phyloP scores from a whole-genome alignment of 64 coral and sea anemone species.

The Stichodactyla mertensii region DNA sequence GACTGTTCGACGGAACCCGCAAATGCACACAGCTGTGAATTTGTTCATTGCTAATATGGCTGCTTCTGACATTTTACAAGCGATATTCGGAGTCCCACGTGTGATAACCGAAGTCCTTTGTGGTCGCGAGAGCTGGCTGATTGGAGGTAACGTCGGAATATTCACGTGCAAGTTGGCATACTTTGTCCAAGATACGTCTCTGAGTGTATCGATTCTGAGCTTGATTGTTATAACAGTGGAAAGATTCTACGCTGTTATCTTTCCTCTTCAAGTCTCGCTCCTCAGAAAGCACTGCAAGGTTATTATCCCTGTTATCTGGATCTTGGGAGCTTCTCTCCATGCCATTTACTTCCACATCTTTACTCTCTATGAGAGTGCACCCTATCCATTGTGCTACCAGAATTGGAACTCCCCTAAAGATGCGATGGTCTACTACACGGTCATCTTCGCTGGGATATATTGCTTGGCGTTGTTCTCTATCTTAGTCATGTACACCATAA shows the following conservation, averaged over 20 bases:
- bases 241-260: conserved; percentile 69
- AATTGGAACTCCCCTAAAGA: neutral
- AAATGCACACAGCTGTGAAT: conserved; percentile 16
- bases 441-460: conserved; percentile 6
- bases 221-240: conserved; percentile 59
- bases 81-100: conserved; percentile 4
- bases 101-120: conserved; percentile 1
- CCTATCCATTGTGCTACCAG: conserved; percentile 4
- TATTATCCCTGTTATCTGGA: conserved; percentile 18
- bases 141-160: conserved; percentile 20
- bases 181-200: conserved; percentile 57
- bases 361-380: neutral
- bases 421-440: conserved; percentile 8
- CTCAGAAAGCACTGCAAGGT: conserved; percentile 17
- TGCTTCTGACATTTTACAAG: conserved; percentile 6
- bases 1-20: neutral
- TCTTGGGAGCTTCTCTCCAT: conserved; percentile 11
- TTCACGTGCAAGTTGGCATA: conserved; percentile 35
- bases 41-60: conserved; percentile 29
- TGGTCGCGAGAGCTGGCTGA: conserved; percentile 21
- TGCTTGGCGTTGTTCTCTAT: conserved; percentile 1
- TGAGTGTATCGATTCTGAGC: conserved; percentile 54
- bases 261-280: conserved; percentile 30
- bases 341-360: conserved; percentile 29
- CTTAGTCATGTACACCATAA: conserved; percentile 15